These are phyloP conservation scores for Neodontobutis hainanensis DNA, from an alignment of 2,113 vertebrate genomes.

Conservation along the genomic window DNA sequence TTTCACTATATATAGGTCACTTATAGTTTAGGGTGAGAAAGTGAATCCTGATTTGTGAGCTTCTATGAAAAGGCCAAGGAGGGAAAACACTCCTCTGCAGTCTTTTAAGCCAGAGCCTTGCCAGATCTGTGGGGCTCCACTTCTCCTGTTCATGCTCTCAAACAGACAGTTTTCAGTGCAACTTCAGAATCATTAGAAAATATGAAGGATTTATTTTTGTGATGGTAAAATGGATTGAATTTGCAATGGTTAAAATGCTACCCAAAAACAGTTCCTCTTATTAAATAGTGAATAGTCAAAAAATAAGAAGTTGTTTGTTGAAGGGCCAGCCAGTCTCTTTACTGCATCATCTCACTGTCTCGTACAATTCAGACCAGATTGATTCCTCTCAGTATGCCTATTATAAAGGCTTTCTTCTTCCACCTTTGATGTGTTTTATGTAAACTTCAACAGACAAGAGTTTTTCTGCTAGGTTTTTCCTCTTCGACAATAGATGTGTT, in stretches of 20 bases:
- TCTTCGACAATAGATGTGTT: slow-evolving; percentile 38
- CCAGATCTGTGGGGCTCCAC: slow-evolving; percentile 22
- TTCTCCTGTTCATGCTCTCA: slow-evolving; percentile 11
- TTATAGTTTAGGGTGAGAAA: slow-evolving; percentile 4
- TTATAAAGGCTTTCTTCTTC: slow-evolving; percentile 53
- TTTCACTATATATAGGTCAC: not conserved
- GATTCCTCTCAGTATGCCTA: slow-evolving; percentile 51
- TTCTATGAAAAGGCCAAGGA: slow-evolving; percentile 26
- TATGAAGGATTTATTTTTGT: not conserved
- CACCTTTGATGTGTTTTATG: slow-evolving; percentile 55
- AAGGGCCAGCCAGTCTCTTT: not conserved
- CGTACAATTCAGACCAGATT: slow-evolving; percentile 53
- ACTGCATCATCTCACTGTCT: slow-evolving; percentile 30
- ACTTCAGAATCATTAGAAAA: too few relatives aligned
- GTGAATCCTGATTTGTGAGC: slow-evolving; percentile 42
- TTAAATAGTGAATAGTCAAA: slow-evolving; percentile 24
- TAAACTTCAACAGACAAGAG: slow-evolving; percentile 49
- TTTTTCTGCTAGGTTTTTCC: slow-evolving; percentile 40
- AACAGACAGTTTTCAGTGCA: not conserved
- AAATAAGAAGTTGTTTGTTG: slow-evolving; percentile 7
- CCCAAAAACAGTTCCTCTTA: slow-evolving; percentile 3
- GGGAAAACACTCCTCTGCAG: slow-evolving; percentile 26
- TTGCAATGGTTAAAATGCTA: not conserved
- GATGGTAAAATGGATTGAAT: not conserved
- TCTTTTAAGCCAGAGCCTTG: slow-evolving; percentile 12